Evolutionary conservation across 2,888 invertebrate genomes (phyloP), one percentile per base, ranked within the genome.

Genomic region (Caenorhabditis wallacei): DNA sequence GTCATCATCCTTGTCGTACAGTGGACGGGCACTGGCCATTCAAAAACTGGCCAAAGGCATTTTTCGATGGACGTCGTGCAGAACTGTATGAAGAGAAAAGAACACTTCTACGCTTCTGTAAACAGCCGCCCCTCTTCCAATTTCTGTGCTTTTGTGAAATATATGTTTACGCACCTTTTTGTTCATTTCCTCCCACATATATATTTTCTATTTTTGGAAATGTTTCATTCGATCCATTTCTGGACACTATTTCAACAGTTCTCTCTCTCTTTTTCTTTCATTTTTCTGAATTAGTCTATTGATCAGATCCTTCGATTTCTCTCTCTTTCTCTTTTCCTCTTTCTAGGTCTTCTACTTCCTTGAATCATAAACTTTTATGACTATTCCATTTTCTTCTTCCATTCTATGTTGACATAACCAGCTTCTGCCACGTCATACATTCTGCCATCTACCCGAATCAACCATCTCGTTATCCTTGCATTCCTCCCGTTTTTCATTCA

Each of bases 21-120:
- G 69, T 69, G 61, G 43, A 43, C 54, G 26, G n/a, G 30, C 37
- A 40, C 40, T 59, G 75, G 68, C 59, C 68, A 76, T 76, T 69
- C 68, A 76, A 68, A 76, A 76, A 76, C 76, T 76, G 61, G 76
- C 68, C 76, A 61, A 76, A 76, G 76, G 76, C 76, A 76, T 76
- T 76, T 75, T 71, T 71, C 30, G n/a, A 35, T 40, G 66, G 66
- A 75, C 51, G 59, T 59, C 48, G 57, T 66, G 68, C 35, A 64
- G 26, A 46, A 57, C 48, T 59, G 35, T 59, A 51, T 59, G 57
- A 59, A 51, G 43, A 59, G 66, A 66, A 35, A 37, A 66, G 35
- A 66, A 66, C 35, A 66, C 59, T 30, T 68, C 53, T 68, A 53
- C 30, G 48, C 76, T 69, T 68, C 76, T 76, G 76, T 76, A 76